A percentile compares a stretch with the other conserved stretches of the same genome.
These are phyloP conservation scores for Austrofundulus limnaeus DNA, from an alignment of 2,113 vertebrate genomes.

Conservation along the genomic window DNA sequence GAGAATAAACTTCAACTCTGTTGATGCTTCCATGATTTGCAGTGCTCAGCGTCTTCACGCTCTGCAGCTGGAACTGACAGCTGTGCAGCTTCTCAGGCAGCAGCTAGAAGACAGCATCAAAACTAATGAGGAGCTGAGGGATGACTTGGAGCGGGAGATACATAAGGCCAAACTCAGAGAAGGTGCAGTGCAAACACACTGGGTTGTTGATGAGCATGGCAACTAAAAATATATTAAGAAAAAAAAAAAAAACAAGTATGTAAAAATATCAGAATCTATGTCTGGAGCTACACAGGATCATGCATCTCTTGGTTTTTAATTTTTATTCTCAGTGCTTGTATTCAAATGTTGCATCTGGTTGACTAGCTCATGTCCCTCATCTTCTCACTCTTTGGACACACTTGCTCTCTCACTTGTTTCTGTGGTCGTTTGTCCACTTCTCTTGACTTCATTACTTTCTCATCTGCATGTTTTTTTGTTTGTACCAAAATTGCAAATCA, in stretches of 20 bases:
- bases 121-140: conserved; percentile 83
- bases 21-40: conserved; percentile 17
- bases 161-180: conserved; percentile 79
- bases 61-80: conserved; percentile 85
- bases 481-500: background rate
- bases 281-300: background rate
- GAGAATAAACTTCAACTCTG: background rate
- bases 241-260: background rate
- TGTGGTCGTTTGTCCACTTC: background rate
- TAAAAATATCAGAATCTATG: background rate
- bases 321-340: conserved; percentile 25
- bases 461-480: conserved; percentile 54
- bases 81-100: conserved; percentile 83
- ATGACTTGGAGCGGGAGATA: conserved; percentile 85
- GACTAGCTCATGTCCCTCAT: conserved; percentile 22
- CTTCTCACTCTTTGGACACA: conserved; percentile 32
- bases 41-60: conserved; percentile 79
- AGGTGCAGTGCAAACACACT: conserved; percentile 78
- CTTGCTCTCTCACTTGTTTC: conserved; percentile 5
- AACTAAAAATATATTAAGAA: conserved; percentile 15
- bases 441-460: conserved; percentile 44
- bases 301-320: conserved; percentile 24
- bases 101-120: conserved; percentile 86
- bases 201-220: conserved; percentile 24
- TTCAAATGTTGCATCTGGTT: conserved; percentile 23